Evolutionary conservation across 2,888 invertebrate genomes (phyloP).

Genomic region (Cryptocephalus moraei): DNA sequence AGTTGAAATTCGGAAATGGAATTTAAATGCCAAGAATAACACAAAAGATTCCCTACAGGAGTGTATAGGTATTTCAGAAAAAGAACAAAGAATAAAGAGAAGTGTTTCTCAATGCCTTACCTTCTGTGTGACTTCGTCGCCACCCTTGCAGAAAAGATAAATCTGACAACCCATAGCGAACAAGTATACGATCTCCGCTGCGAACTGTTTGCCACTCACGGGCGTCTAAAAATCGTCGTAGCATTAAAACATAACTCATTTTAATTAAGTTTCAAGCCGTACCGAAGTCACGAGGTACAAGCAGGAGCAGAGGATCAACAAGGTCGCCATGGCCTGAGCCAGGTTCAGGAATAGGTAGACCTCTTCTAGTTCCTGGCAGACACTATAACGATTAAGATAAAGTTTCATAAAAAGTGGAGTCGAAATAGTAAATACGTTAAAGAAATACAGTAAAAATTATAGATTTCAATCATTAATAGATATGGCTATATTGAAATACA

Average conservation of each 20-base stretch:
- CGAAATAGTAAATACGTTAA: no score
- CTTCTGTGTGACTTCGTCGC: conserved; percentile 30
- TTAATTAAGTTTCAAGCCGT: conserved; percentile 6
- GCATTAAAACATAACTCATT: no score
- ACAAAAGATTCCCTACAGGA: no score
- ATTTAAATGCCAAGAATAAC: no score
- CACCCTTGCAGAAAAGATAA: conserved; percentile 24
- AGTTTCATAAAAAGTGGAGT: not conserved
- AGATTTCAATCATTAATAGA: no score
- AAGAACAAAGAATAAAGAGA: no score
- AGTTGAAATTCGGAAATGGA: no score
- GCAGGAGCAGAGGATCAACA: conserved; percentile 32
- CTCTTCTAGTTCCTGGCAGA: conserved; percentile 26
- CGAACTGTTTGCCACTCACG: conserved; percentile 28
- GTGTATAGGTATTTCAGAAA: no score
- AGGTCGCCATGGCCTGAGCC: conserved; percentile 27
- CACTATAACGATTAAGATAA: conserved; percentile 16
- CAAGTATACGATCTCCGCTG: conserved; percentile 29
- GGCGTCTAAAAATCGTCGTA: conserved; percentile 20
- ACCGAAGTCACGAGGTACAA: conserved; percentile 31
- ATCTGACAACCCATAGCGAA: conserved; percentile 30
- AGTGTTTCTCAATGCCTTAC: conserved; percentile 19
- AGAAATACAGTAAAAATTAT: no score
- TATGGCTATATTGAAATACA: no score
- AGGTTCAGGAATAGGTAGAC: conserved; percentile 27